Evolutionary conservation across 2,113 vertebrate species (phyloP).

Genomic region (Heterocephalus glaber): DNA sequence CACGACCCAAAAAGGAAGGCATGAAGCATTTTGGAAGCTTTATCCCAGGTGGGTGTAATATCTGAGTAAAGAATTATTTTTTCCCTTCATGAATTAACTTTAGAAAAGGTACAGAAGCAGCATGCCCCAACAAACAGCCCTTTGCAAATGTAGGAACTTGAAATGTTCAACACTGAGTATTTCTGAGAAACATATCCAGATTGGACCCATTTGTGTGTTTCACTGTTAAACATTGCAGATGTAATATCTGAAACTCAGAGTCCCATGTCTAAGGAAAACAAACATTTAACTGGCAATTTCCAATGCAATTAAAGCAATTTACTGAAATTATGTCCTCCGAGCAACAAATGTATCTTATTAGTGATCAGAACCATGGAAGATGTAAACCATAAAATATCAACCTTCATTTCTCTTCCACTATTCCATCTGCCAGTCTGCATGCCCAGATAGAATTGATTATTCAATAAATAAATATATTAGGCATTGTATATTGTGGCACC

Average conservation of each 20-base stretch:
- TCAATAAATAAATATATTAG: not conserved
- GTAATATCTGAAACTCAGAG: not conserved
- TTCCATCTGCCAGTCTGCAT: not conserved
- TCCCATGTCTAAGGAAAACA: conserved; percentile 58
- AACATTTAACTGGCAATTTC: conserved; percentile 63
- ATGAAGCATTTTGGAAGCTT: not conserved
- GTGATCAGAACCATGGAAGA: conserved; percentile 56
- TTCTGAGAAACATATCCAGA: conserved; percentile 32
- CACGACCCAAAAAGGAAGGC: not conserved
- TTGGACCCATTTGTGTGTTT: not conserved
- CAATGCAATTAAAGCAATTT: conserved; percentile 64
- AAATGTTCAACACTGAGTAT: not conserved
- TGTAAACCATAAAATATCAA: not conserved
- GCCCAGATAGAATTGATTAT: not conserved
- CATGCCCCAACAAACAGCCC: not conserved
- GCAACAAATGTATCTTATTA: conserved; percentile 58
- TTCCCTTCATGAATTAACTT: not conserved
- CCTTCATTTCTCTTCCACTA: not conserved
- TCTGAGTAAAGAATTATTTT: not conserved
- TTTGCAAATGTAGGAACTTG: not conserved
- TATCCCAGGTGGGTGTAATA: not conserved
- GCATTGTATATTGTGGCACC: not conserved
- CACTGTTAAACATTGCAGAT: conserved; percentile 30
- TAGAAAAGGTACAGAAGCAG: not conserved
- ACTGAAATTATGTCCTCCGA: conserved; percentile 70